Percentiles rank a stretch among this genome's conserved stretches.
These are phyloP conservation scores for Atopsyche davidsoni DNA, from an alignment of 1,140 invertebrate species.

Conservation along the genomic window DNA sequence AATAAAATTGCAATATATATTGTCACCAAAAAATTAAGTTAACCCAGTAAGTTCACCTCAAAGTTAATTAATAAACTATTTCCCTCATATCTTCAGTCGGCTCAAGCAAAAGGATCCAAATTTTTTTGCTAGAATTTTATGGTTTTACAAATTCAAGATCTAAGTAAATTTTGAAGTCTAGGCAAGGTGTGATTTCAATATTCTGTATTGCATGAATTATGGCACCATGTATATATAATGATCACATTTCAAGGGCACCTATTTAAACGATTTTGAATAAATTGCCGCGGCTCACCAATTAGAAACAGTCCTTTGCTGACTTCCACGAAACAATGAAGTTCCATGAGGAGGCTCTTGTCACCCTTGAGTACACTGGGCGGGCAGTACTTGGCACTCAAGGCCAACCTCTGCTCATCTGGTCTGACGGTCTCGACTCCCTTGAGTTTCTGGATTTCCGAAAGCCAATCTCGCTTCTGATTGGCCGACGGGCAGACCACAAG, in stretches of 20 bases:
- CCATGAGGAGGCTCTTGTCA: slow-evolving; percentile 2
- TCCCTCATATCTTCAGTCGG: too few relatives aligned
- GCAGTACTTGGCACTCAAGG: not conserved
- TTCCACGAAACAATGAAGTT: slow-evolving; percentile 13
- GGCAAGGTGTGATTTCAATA: too few relatives aligned
- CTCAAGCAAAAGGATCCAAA: too few relatives aligned
- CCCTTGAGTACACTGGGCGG: slow-evolving; percentile 5
- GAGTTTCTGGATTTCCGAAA: slow-evolving; percentile 9
- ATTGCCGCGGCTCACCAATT: slow-evolving; percentile 13
- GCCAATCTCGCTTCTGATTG: slow-evolving; percentile 19
- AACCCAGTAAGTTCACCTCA: too few relatives aligned
- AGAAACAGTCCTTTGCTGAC: slow-evolving; percentile 9
- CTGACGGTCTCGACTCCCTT: not conserved
- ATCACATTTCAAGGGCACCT: not conserved
- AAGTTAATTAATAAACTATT: too few relatives aligned
- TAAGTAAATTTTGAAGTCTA: too few relatives aligned
- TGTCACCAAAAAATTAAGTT: not conserved
- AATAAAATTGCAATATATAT: not conserved
- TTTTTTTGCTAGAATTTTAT: too few relatives aligned
- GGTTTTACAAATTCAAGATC: too few relatives aligned
- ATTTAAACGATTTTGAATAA: not conserved
- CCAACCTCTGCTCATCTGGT: not conserved
- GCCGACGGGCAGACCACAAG: slow-evolving; percentile 24
- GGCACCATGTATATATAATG: not conserved
- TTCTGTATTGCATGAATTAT: too few relatives aligned